Conservation (phyloP, 2,113 vertebrate genomes). For the Coreoperca whiteheadi region DNA sequence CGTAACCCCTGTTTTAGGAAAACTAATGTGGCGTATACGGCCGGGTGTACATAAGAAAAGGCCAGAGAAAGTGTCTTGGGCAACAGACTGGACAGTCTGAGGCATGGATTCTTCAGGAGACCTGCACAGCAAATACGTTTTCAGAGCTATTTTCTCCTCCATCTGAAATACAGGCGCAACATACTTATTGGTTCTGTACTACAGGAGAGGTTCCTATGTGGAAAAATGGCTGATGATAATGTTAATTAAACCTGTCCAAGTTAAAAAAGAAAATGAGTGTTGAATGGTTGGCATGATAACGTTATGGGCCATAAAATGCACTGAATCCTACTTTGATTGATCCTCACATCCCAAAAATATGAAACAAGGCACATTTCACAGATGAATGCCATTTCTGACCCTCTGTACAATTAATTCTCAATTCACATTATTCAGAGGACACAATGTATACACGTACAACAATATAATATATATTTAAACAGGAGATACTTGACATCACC, state of each 20-base stretch:
- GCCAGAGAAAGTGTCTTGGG: neutral
- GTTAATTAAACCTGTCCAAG: neutral
- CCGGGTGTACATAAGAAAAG: neutral
- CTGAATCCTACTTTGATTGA: neutral
- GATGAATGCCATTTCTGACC: neutral
- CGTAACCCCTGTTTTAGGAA: accelerated
- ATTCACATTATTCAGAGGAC: neutral
- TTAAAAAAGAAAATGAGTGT: too few species aligned
- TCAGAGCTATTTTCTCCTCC: neutral
- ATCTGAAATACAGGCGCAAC: neutral
- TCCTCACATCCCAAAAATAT: neutral
- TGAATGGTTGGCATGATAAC: neutral
- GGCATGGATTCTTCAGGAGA: too few species aligned
- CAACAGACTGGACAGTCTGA: neutral
- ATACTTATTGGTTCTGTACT: neutral
- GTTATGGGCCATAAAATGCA: neutral
- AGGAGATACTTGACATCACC: neutral
- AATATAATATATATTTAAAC: neutral
- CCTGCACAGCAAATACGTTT: neutral
- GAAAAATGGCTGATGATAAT: neutral
- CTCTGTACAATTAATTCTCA: neutral
- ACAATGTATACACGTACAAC: neutral
- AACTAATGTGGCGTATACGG: neutral
- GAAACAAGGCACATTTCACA: neutral
- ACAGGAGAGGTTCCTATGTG: neutral